These are phyloP conservation scores for Calephelis nemesis DNA, from an alignment of 1,140 invertebrate genomes.

Conservation along the genomic window DNA sequence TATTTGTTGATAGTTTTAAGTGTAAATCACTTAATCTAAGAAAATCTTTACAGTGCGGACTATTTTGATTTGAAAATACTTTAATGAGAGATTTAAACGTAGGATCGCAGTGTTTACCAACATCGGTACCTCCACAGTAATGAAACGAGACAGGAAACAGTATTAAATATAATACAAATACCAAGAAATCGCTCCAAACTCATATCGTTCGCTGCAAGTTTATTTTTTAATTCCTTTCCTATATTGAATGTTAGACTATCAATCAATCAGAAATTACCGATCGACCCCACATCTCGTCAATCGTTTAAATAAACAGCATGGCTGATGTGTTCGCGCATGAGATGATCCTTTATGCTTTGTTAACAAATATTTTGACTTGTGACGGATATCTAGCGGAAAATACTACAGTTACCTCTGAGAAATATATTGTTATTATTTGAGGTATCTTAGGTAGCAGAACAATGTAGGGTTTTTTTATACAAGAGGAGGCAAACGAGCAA, in stretches of 20 bases:
- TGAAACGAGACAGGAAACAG: neutral
- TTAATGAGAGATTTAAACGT: too few species aligned
- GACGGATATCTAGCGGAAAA: neutral
- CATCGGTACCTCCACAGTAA: neutral
- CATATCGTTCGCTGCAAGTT: conserved; percentile 1
- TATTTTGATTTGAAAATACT: too few species aligned
- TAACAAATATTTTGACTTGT: conserved; percentile 20
- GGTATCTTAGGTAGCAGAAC: too few species aligned
- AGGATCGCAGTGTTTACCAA: too few species aligned
- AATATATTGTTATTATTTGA: neutral
- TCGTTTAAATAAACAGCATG: conserved; percentile 14
- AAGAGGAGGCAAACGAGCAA: too few species aligned
- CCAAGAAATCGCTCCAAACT: conserved; percentile 12
- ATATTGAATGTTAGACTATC: conserved; percentile 14
- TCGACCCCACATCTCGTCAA: conserved; percentile 15
- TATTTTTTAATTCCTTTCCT: conserved; percentile 15
- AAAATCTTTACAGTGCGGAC: too few species aligned
- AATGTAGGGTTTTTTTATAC: too few species aligned
- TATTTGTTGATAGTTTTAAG: too few species aligned
- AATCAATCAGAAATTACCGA: conserved; percentile 15
- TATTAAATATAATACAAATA: conserved; percentile 10
- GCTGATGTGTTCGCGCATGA: conserved; percentile 5
- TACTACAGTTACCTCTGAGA: neutral
- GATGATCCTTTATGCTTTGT: conserved; percentile 13
- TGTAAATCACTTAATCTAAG: too few species aligned